Evolutionary conservation across 2,888 invertebrate species (phyloP).

Genomic region (Cheiracanthium punctorium): DNA sequence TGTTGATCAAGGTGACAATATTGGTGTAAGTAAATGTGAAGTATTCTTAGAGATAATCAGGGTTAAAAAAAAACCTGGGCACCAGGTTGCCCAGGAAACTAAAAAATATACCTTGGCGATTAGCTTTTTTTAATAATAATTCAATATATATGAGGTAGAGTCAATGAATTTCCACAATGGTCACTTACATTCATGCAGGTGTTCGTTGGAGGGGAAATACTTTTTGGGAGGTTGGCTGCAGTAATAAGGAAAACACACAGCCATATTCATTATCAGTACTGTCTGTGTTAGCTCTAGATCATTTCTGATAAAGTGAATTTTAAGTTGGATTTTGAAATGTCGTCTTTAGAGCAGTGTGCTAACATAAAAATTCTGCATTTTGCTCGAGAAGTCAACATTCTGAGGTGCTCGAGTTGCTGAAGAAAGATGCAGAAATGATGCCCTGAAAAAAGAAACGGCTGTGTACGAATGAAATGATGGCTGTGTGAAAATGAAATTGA

Average conservation of each 20-base stretch:
- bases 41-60: too few relatives aligned
- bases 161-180: neutral
- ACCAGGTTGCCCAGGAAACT: too few relatives aligned
- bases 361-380: slow-evolving; percentile 48
- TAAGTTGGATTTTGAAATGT: slow-evolving; percentile 19
- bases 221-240: slow-evolving; percentile 9
- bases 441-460: neutral
- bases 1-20: too few relatives aligned
- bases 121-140: too few relatives aligned
- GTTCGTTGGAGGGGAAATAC: slow-evolving; percentile 10
- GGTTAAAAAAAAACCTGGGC: too few relatives aligned
- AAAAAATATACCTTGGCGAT: too few relatives aligned
- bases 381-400: slow-evolving; percentile 27
- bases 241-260: neutral
- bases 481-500: slow-evolving; percentile 10
- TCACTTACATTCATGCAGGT: slow-evolving; percentile 16
- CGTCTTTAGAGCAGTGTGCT: slow-evolving; percentile 25
- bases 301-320: slow-evolving; percentile 27
- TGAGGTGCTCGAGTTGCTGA: slow-evolving; percentile 41
- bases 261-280: too few relatives aligned
- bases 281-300: slow-evolving; percentile 13
- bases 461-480: neutral
- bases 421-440: neutral
- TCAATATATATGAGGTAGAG: slow-evolving; percentile 5
- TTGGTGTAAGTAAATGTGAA: too few relatives aligned